Evolutionary conservation across 30 jellyfish, hydroid and myxozoan genomes (phyloP).

Genomic region (Clytia hemisphaerica): DNA sequence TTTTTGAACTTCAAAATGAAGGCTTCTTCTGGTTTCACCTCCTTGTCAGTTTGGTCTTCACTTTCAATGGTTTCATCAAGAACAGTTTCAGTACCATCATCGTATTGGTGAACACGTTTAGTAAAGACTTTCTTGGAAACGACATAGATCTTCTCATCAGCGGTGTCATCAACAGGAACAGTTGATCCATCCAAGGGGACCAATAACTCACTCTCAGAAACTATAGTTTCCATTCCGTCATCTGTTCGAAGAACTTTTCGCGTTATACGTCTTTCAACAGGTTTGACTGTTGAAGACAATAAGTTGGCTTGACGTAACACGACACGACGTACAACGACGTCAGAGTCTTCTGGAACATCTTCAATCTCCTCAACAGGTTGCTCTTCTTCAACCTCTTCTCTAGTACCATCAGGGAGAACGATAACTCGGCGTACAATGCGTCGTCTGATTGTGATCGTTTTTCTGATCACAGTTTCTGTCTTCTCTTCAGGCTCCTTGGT

Average conservation of each 20-base stretch:
- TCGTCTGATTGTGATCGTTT: conserved; percentile 49
- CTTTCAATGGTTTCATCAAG: conserved; percentile 8
- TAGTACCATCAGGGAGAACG: conserved; percentile 55
- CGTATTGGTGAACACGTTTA: not conserved
- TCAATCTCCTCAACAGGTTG: conserved; percentile 23
- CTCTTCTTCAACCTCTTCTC: conserved; percentile 57
- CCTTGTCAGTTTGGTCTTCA: not conserved
- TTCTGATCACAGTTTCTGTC: conserved; percentile 25
- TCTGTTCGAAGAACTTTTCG: not conserved
- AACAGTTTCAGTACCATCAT: conserved; percentile 5
- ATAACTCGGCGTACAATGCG: conserved; percentile 44
- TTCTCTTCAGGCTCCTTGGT: too few relatives aligned
- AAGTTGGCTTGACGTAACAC: conserved; percentile 15
- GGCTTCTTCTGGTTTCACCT: not conserved
- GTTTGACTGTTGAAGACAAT: not conserved
- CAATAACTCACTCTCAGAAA: not conserved
- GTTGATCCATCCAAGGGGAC: conserved; percentile 7
- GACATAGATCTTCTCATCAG: not conserved
- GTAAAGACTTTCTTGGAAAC: conserved; percentile 11
- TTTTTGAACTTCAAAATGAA: not conserved
- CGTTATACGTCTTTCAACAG: conserved; percentile 37
- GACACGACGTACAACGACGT: not conserved
- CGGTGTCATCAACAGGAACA: not conserved
- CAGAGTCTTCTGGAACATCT: not conserved
- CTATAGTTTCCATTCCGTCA: not conserved